phyloP scores from a whole-genome alignment of 2,113 vertebrate genomes.

The Psilopogon haemacephalus region DNA sequence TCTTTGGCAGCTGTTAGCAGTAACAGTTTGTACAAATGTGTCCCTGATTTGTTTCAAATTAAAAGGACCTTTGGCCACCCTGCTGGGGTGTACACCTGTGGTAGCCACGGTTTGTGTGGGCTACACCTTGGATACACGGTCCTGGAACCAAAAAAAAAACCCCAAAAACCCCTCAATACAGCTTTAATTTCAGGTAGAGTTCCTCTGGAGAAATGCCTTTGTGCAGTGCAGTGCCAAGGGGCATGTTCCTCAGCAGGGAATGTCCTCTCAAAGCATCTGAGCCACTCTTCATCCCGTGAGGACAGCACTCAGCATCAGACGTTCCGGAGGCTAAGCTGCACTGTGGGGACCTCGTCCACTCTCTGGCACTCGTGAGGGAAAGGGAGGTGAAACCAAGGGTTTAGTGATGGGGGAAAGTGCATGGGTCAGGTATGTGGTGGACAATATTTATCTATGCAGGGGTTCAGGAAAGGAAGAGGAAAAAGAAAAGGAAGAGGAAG shows the following conservation, averaged over 20 bases:
- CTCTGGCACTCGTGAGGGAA: constrained; percentile 52
- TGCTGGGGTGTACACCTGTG: background rate
- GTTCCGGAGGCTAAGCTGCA: constrained; percentile 3
- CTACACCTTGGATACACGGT: constrained; percentile 8
- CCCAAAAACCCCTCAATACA: too few relatives aligned
- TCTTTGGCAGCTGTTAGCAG: constrained; percentile 23
- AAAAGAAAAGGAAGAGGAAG: background rate
- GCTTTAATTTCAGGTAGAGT: constrained; percentile 26
- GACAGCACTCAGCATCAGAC: constrained; percentile 5
- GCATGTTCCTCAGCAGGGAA: background rate
- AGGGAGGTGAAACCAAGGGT: constrained; percentile 71
- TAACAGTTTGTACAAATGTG: background rate
- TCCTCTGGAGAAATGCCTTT: constrained; percentile 29
- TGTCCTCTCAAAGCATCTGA: constrained; percentile 23
- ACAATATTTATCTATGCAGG: constrained; percentile 75
- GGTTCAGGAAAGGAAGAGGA: constrained; percentile 20
- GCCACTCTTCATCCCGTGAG: constrained; percentile 31
- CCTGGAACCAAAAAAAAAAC: constrained; percentile 20
- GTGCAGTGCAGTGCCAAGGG: constrained; percentile 13
- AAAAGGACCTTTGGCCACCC: constrained; percentile 7
- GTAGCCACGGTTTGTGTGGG: constrained; percentile 4
- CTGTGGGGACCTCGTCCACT: background rate
- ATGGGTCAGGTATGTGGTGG: constrained; percentile 74
- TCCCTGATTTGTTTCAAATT: constrained; percentile 5
- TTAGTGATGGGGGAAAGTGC: constrained; percentile 79